phyloP scores from a whole-genome alignment of 2,888 invertebrate genomes.

The Cataglyphis livida region DNA sequence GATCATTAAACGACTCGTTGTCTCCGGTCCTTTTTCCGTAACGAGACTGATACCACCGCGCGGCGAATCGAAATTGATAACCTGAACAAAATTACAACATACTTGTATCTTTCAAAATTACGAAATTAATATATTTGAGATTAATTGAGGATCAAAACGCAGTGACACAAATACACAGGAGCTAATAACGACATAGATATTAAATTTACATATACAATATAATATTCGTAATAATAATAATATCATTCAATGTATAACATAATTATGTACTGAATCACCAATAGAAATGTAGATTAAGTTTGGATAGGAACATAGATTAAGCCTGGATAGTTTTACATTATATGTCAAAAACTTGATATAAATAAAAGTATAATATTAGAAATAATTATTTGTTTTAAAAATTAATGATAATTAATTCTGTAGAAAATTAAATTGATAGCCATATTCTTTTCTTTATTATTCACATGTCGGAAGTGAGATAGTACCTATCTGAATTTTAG shows the following conservation, averaged over 20 bases:
- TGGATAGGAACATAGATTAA: no score
- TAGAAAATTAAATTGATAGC: conserved; percentile 9
- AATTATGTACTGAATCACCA: neutral
- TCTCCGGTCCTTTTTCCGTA: conserved; percentile 86
- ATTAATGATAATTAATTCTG: neutral
- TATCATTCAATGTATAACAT: conserved; percentile 1
- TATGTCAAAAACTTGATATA: neutral
- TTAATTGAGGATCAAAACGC: conserved; percentile 20
- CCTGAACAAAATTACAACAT: conserved; percentile 70
- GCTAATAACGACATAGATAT: conserved; percentile 5
- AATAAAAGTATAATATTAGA: neutral
- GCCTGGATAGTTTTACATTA: neutral
- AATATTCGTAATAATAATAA: conserved; percentile 2
- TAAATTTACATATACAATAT: conserved; percentile 21
- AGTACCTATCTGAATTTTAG: neutral
- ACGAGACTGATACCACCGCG: conserved; percentile 86
- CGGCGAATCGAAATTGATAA: conserved; percentile 86
- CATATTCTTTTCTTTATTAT: neutral
- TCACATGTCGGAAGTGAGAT: neutral
- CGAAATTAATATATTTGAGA: neutral
- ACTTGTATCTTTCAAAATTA: neutral
- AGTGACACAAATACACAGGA: neutral
- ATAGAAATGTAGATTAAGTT: neutral
- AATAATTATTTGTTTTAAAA: neutral
- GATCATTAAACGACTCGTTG: conserved; percentile 86